Evolutionary conservation across 2,888 invertebrate genomes (phyloP).

Genomic region (Lithophane ornitopus): DNA sequence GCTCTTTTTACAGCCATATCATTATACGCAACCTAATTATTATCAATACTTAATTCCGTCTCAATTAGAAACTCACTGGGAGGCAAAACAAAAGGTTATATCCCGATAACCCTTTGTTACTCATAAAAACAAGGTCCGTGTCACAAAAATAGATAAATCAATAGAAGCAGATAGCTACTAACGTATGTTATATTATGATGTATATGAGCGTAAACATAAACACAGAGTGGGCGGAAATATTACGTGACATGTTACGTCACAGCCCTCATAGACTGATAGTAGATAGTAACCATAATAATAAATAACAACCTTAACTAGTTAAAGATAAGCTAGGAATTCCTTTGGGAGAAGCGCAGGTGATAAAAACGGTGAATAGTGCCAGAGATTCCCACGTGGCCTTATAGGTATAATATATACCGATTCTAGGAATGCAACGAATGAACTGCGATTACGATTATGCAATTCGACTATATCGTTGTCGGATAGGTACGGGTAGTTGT

Average conservation of each 20-base stretch:
- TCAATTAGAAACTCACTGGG: constrained; percentile 8
- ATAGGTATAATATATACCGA: constrained; percentile 20
- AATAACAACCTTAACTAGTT: constrained; percentile 26
- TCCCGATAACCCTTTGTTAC: constrained; percentile 42
- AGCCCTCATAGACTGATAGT: constrained; percentile 49
- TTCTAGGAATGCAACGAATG: constrained; percentile 38
- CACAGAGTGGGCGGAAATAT: constrained; percentile 63
- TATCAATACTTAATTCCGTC: constrained; percentile 9
- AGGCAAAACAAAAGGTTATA: constrained; percentile 34
- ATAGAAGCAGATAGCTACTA: constrained; percentile 34
- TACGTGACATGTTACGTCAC: constrained; percentile 61
- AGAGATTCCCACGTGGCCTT: constrained; percentile 62
- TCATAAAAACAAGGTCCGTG: constrained; percentile 22
- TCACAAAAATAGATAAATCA: constrained; percentile 47
- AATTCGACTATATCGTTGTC: constrained; percentile 36
- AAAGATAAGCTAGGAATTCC: constrained; percentile 24
- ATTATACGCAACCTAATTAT: background rate
- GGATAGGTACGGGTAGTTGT: constrained; percentile 3
- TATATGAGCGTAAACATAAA: constrained; percentile 68
- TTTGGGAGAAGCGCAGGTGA: constrained; percentile 9
- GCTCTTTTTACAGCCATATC: too few relatives aligned
- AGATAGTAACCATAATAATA: constrained; percentile 11
- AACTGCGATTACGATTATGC: constrained; percentile 51
- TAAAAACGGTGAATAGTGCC: constrained; percentile 56
- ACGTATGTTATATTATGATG: constrained; percentile 47